Conservation (phyloP, 1,140 invertebrate genomes). For the Euwallacea fornicatus region DNA sequence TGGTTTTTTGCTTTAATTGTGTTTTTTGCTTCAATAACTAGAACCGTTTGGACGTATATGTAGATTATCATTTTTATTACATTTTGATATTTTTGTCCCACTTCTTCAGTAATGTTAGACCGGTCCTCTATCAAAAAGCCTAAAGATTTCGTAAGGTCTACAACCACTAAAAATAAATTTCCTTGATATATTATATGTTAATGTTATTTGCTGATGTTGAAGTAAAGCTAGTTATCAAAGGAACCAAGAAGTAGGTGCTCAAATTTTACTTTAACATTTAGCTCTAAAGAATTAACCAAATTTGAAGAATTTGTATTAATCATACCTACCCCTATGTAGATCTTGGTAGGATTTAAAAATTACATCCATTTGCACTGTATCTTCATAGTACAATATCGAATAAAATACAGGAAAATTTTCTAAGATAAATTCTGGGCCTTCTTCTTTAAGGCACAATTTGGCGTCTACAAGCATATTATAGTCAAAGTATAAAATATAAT, state of each 20-base stretch:
- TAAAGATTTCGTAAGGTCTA: conserved; percentile 40
- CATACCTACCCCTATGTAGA: conserved; percentile 52
- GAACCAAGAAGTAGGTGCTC: not conserved
- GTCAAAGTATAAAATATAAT: conserved; percentile 19
- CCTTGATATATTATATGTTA: not conserved
- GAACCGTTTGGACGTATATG: conserved; percentile 44
- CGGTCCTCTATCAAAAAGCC: conserved; percentile 45
- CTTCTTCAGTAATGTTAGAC: conserved; percentile 44
- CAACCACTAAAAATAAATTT: conserved; percentile 36
- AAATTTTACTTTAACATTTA: too few relatives aligned
- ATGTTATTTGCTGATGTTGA: not conserved
- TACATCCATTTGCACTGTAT: conserved; percentile 51
- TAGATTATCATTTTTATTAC: conserved; percentile 49
- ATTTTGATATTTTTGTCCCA: conserved; percentile 44
- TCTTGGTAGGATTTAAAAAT: conserved; percentile 51
- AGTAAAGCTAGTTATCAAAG: not conserved
- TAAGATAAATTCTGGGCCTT: conserved; percentile 58
- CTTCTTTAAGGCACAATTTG: conserved; percentile 48
- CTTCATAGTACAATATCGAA: conserved; percentile 56
- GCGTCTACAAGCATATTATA: conserved; percentile 52
- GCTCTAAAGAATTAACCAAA: not conserved
- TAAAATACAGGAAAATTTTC: conserved; percentile 63
- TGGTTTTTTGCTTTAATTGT: conserved; percentile 34
- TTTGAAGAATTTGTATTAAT: not conserved
- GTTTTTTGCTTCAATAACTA: conserved; percentile 43